Evolutionary conservation across 2,888 invertebrate genomes (phyloP).

Genomic region (Endotricha flammealis): DNA sequence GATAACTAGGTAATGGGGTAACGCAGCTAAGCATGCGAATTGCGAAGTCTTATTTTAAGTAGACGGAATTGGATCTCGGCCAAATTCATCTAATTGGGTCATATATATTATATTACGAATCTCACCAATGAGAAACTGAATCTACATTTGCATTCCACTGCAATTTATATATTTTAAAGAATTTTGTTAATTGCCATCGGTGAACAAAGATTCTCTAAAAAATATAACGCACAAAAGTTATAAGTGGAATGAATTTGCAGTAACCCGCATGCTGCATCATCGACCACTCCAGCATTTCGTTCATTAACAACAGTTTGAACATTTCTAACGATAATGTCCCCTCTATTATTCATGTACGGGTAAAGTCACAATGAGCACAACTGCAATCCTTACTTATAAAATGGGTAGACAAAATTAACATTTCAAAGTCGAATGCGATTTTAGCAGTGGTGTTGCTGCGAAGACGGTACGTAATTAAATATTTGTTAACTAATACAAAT

Average conservation of each 20-base stretch:
- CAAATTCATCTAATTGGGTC: slow-evolving; percentile 56
- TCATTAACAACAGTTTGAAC: slow-evolving; percentile 35
- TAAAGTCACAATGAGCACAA: too few species aligned
- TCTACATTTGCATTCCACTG: slow-evolving; percentile 15
- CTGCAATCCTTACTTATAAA: too few species aligned
- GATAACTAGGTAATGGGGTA: not conserved
- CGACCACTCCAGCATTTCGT: slow-evolving; percentile 50
- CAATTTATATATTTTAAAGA: slow-evolving; percentile 1
- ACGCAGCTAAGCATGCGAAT: slow-evolving; percentile 12
- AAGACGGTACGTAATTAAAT: too few species aligned
- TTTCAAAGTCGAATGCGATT: too few species aligned
- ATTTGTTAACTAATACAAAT: too few species aligned
- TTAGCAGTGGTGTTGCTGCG: too few species aligned
- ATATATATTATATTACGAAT: slow-evolving; percentile 53
- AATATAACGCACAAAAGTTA: too few species aligned
- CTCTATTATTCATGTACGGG: slow-evolving; percentile 12
- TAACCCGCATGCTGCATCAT: slow-evolving; percentile 52
- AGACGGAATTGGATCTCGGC: slow-evolving; percentile 50
- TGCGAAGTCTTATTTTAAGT: slow-evolving; percentile 38
- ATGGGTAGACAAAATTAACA: too few species aligned
- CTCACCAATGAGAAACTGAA: slow-evolving; percentile 36
- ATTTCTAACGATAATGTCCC: slow-evolving; percentile 19
- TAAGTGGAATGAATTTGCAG: too few species aligned
- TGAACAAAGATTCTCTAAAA: too few species aligned
- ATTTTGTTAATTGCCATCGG: too few species aligned